Conservation (phyloP, 2,888 invertebrate species). For the Pantelozetes paolii region DNA sequence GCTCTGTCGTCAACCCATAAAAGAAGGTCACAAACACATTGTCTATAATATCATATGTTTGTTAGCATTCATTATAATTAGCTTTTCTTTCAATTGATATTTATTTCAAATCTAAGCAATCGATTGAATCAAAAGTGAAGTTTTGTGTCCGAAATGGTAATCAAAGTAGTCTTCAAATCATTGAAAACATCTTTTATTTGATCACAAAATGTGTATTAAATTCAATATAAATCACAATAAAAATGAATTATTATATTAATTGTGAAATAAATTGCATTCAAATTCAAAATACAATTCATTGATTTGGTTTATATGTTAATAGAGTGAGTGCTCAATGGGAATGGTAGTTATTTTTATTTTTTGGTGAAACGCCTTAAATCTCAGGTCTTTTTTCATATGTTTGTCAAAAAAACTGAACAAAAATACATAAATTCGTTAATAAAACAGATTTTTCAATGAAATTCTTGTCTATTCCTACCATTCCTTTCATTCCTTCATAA, state of each 20-base stretch:
- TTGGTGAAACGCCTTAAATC: neutral
- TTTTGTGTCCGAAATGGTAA: too few relatives aligned
- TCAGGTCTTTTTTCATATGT: neutral
- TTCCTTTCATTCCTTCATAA: neutral
- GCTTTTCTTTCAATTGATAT: neutral
- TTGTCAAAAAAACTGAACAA: slow-evolving; percentile 17
- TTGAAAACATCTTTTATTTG: neutral
- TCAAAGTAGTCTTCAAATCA: too few relatives aligned
- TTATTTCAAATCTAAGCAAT: neutral
- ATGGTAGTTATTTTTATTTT: too few relatives aligned
- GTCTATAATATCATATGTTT: slow-evolving; percentile 1
- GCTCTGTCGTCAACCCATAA: neutral
- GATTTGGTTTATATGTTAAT: neutral
- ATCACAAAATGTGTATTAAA: neutral
- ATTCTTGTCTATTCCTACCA: neutral
- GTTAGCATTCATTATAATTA: slow-evolving; percentile 10
- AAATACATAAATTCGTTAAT: slow-evolving; percentile 12
- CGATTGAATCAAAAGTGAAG: neutral
- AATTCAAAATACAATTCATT: neutral
- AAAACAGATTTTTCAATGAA: neutral
- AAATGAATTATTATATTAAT: neutral
- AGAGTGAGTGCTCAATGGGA: neutral
- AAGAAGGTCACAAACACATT: slow-evolving; percentile 29
- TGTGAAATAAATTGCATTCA: neutral
- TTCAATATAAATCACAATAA: neutral